Base-by-base conservation (phyloP, 2,113 vertebrate genomes). In the Nymphicus hollandicus region DNA sequence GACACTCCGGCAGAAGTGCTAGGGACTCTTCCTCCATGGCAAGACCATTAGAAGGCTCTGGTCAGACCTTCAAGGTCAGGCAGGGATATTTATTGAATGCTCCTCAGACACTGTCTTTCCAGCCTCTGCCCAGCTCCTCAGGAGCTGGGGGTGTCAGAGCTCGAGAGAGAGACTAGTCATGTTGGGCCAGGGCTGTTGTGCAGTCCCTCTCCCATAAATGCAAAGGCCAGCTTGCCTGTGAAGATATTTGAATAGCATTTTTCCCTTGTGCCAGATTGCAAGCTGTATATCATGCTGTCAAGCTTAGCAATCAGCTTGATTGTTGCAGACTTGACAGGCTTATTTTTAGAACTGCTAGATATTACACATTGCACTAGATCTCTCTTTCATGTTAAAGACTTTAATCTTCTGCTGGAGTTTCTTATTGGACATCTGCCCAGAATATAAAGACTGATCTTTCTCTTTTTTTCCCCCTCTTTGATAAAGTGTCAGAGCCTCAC, bases 361-460 rank as follows among this genome's bases (percentile, higher is more conserved):
- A 97, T 90, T 96, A 95, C 73, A 93, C 81, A 73, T 96, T 96
- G 94, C 96, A 88, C 55, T 84, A 91, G 89, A 47, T 96, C 94
- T 94, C 87, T 93, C 95, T 96, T 98, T 97, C 96, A 96, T 97
- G 96, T 96, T 95, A 97, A 97, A 97, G 77, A 92, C 91, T 98
- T 98, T 97, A 97, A 96, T 96, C 96, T 98, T 96, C 96, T 95
- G 64, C 86, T 92, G 70, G 84, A 91, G 86, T 97, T 97, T 97
- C 97, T 97, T 93, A 96, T 97, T 97, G 98, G 98, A 97, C 96
- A 96, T 93, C 87, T 97, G 97, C 97, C 97, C 95, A 95, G 86
- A 92, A 83, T 95, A 96, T 94, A 96, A 98, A 98, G 97, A 98
- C 87, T 94, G 95, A 98, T 98, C 65, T 96, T 97, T 95, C 81